These are phyloP conservation scores for Cheilosia urbana DNA, from an alignment of 2,888 invertebrate species.

Conservation along the genomic window DNA sequence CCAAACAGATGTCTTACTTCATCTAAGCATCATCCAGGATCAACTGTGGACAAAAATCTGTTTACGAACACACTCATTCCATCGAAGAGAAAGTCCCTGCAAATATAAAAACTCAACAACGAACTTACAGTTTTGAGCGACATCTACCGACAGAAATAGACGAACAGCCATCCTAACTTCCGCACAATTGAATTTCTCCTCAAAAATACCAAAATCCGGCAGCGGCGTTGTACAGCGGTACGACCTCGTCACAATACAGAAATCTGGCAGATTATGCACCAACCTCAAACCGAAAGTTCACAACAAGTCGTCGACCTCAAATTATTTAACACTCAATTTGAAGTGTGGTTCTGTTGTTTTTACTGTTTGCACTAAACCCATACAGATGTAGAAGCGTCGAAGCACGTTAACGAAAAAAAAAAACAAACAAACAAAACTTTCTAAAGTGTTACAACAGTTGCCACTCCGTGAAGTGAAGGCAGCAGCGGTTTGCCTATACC, in stretches of 20 bases:
- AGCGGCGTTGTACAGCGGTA: slow-evolving; percentile 18
- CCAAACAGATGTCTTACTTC: too few species aligned
- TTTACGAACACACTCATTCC: too few species aligned
- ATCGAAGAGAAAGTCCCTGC: too few species aligned
- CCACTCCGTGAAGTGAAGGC: slow-evolving; percentile 51
- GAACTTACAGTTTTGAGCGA: too few species aligned
- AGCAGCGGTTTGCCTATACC: slow-evolving; percentile 41
- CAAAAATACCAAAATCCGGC: slow-evolving; percentile 53
- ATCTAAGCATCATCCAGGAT: too few species aligned
- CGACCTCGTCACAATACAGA: slow-evolving; percentile 62
- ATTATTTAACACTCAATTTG: slow-evolving; percentile 71
- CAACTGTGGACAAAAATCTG: too few species aligned
- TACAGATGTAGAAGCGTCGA: slow-evolving; percentile 49
- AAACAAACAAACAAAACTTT: slow-evolving; percentile 50
- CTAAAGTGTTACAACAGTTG: slow-evolving; percentile 71
- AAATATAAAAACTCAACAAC: too few species aligned
- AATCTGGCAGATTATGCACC: slow-evolving; percentile 73
- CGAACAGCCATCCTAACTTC: too few species aligned
- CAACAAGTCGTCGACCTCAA: slow-evolving; percentile 71
- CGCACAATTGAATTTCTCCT: too few species aligned
- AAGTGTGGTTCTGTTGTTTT: slow-evolving; percentile 21
- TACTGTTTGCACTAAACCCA: slow-evolving; percentile 17
- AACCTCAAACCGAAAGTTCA: slow-evolving; percentile 72
- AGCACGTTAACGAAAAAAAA: slow-evolving; percentile 34
- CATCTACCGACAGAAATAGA: too few species aligned